Evolutionary conservation across 1,140 invertebrate species (phyloP).

Genomic region (Zaprionus tsacasi): DNA sequence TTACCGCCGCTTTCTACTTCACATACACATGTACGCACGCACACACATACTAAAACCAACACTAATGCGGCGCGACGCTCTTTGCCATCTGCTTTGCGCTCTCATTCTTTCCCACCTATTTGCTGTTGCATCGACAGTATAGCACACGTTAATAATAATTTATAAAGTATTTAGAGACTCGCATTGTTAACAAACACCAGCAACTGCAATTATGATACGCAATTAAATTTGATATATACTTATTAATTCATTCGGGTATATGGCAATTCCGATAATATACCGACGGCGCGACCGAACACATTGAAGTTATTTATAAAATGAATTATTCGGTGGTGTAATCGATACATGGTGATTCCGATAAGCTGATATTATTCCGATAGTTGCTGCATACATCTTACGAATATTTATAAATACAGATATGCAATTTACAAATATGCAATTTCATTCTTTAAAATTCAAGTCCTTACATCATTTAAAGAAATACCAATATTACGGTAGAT

Average conservation of each 20-base stretch:
- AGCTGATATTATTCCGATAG: not conserved
- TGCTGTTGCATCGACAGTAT: constrained; percentile 57
- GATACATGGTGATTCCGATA: not conserved
- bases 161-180: not conserved
- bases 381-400: not conserved
- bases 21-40: constrained; percentile 56
- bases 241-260: constrained; percentile 28
- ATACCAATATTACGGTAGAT: not conserved
- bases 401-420: not conserved
- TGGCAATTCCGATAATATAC: constrained; percentile 23
- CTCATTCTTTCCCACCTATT: constrained; percentile 79
- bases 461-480: not conserved
- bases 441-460: not conserved
- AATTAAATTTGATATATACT: constrained; percentile 26
- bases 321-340: constrained; percentile 21
- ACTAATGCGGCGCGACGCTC: constrained; percentile 69
- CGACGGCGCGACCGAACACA: constrained; percentile 46
- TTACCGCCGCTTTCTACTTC: constrained; percentile 79
- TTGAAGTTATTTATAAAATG: constrained; percentile 58
- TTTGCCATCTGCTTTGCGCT: constrained; percentile 77
- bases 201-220: not conserved
- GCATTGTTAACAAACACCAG: constrained; percentile 12
- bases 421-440: too few species aligned
- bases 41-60: constrained; percentile 44
- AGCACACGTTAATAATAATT: constrained; percentile 34